Evolutionary conservation across 1,140 invertebrate genomes (phyloP), one percentile per base, ranked within the genome.

Genomic region (Brachionus sp.): DNA sequence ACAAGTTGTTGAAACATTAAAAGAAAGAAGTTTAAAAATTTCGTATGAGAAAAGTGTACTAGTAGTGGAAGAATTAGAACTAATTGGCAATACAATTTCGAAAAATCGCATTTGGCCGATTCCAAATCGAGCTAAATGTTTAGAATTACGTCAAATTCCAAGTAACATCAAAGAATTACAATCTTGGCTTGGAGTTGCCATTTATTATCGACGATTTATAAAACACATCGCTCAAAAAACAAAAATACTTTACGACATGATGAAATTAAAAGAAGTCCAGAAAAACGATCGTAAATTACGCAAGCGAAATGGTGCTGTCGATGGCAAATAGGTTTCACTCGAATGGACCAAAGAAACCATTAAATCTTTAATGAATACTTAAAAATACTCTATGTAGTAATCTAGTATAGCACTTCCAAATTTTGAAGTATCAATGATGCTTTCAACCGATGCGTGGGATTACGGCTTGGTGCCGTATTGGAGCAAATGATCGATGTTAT

Each of bases 91-190:
- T n/a, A n/a, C n/a, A n/a, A n/a, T n/a, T n/a, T n/a, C n/a, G n/a
- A n/a, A n/a, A n/a, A n/a, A n/a, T n/a, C n/a, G n/a, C n/a, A n/a
- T n/a, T n/a, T n/a, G n/a, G n/a, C n/a, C n/a, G n/a, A n/a, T n/a
- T n/a, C n/a, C 53, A 2, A 25, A 62, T 19, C 53, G 53, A 62
- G n/a, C 53, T 44, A 44, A 44, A 13, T 44, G 42, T 13, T 13
- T 44, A 3, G 42, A 44, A 44, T 10, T n/a, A n/a, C n/a, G 13
- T 44, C 9, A 13, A 12, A 83, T 50, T 12, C 89, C 87, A 10
- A 80, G 82, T 37, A 84, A 44, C 4, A 25, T 84, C 5, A 68
- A 57, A 42, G 62, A 84, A 3, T 13, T 84, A 33, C 53, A 62
- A 77, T 12, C 39, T n/a, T 84, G 84, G 23, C 19, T 84, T 13